Percentiles rank a stretch among this genome's conserved stretches.
These are phyloP conservation scores for Cryptocheilus praepositus DNA, from an alignment of 2,888 invertebrate genomes.

Conservation along the genomic window DNA sequence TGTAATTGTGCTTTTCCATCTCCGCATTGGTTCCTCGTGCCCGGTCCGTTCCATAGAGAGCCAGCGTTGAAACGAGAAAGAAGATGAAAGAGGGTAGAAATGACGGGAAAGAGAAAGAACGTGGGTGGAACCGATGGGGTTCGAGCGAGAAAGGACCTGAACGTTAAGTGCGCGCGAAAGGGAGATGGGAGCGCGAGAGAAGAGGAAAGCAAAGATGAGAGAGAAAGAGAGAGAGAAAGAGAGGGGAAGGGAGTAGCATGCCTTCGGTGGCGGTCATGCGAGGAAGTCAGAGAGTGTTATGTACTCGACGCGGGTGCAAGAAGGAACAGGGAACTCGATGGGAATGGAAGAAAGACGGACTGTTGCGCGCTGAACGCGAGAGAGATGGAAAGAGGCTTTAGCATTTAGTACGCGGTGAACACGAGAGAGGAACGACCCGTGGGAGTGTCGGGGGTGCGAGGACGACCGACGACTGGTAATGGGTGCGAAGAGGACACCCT, in stretches of 20 bases:
- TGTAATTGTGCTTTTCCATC: constrained; percentile 48
- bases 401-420: neutral
- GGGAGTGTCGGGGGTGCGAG: neutral
- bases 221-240: too few relatives aligned
- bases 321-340: neutral
- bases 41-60: constrained; percentile 3
- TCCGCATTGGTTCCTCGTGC: constrained; percentile 21
- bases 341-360: constrained; percentile 11
- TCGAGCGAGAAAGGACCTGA: too few relatives aligned
- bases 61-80: constrained; percentile 15
- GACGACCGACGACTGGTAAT: neutral
- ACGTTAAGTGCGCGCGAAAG: neutral
- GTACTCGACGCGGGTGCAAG: neutral
- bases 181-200: too few relatives aligned
- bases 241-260: neutral
- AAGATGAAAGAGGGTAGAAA: constrained; percentile 12
- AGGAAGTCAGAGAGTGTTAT: neutral
- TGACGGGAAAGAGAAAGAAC: constrained; percentile 17
- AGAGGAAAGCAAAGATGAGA: too few relatives aligned
- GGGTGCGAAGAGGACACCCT: too few relatives aligned
- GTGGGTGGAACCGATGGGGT: constrained; percentile 1
- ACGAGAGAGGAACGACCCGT: neutral
- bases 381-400: neutral
- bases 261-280: neutral
- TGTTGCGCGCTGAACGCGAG: neutral